These are phyloP conservation scores for Hydrotaea diabolus DNA, from an alignment of 2,888 invertebrate species.

Conservation along the genomic window DNA sequence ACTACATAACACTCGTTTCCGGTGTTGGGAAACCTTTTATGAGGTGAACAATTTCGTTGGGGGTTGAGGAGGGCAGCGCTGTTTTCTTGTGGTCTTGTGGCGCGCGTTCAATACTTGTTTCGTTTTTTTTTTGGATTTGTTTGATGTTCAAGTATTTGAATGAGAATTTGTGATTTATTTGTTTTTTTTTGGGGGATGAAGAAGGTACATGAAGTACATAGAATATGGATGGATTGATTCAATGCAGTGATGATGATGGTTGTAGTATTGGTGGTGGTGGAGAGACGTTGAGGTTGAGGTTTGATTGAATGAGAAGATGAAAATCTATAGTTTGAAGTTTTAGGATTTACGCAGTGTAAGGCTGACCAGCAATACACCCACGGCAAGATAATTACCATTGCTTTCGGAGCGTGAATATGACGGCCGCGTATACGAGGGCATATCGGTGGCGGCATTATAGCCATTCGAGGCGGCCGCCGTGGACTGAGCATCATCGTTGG, in stretches of 20 bases:
- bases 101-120: not conserved
- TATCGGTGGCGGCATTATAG: slow-evolving; percentile 75
- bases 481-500: slow-evolving; percentile 73
- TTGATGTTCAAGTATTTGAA: not conserved
- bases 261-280: slow-evolving; percentile 7
- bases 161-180: not conserved
- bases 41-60: not conserved
- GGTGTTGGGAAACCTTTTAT: slow-evolving; percentile 2
- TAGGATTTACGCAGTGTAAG: slow-evolving; percentile 74
- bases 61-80: not conserved
- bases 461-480: slow-evolving; percentile 73
- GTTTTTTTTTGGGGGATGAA: slow-evolving; percentile 17
- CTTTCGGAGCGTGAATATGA: slow-evolving; percentile 79
- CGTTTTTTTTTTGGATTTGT: not conserved
- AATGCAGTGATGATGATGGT: slow-evolving; percentile 53
- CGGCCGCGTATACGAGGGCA: slow-evolving; percentile 77
- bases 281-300: slow-evolving; percentile 58
- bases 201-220: slow-evolving; percentile 15
- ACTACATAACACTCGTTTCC: not conserved
- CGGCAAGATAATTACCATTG: slow-evolving; percentile 79
- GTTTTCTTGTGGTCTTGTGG: not conserved
- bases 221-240: slow-evolving; percentile 44
- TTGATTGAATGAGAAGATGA: slow-evolving; percentile 67
- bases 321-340: slow-evolving; percentile 60
- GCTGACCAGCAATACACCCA: slow-evolving; percentile 78